These are phyloP conservation scores for Hydrozoanthus gracilis DNA, from an alignment of 92 coral and sea anemone species.

Conservation along the genomic window DNA sequence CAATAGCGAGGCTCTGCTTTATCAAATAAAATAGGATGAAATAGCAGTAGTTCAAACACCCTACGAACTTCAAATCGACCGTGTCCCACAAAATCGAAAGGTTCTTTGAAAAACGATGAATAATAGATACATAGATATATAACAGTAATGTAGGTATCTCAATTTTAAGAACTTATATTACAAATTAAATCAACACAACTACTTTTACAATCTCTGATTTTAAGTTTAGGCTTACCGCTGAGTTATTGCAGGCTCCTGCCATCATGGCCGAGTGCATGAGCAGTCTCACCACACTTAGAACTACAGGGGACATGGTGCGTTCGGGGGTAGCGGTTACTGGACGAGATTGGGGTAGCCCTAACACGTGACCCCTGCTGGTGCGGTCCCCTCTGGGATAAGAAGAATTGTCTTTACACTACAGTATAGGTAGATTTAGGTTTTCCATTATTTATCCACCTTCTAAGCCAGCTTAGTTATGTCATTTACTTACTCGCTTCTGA, in stretches of 20 bases:
- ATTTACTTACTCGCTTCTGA: too few relatives aligned
- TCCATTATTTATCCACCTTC: not conserved
- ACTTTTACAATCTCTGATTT: too few relatives aligned
- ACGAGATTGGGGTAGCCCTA: constrained; percentile 70
- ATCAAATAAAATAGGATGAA: too few relatives aligned
- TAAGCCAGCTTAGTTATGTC: not conserved
- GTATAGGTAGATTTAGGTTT: not conserved
- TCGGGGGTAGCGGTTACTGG: constrained; percentile 60
- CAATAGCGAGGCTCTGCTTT: too few relatives aligned
- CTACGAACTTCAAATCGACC: too few relatives aligned
- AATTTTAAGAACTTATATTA: too few relatives aligned
- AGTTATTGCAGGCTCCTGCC: constrained; percentile 63
- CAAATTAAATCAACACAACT: too few relatives aligned
- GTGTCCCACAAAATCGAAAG: too few relatives aligned
- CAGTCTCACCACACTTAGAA: constrained; percentile 64
- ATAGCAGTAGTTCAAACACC: too few relatives aligned
- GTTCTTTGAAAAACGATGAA: too few relatives aligned
- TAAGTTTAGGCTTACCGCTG: constrained; percentile 49
- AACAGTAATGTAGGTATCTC: too few relatives aligned
- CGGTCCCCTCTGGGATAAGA: constrained; percentile 70
- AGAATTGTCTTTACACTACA: not conserved
- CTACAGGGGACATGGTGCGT: constrained; percentile 69
- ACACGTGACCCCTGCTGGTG: constrained; percentile 77
- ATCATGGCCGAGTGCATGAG: constrained; percentile 78
- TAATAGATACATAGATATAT: too few relatives aligned